Percentiles rank a stretch among this genome's conserved stretches.
phyloP scores from a whole-genome alignment of 2,888 invertebrate genomes.

The Apamea sordens region DNA sequence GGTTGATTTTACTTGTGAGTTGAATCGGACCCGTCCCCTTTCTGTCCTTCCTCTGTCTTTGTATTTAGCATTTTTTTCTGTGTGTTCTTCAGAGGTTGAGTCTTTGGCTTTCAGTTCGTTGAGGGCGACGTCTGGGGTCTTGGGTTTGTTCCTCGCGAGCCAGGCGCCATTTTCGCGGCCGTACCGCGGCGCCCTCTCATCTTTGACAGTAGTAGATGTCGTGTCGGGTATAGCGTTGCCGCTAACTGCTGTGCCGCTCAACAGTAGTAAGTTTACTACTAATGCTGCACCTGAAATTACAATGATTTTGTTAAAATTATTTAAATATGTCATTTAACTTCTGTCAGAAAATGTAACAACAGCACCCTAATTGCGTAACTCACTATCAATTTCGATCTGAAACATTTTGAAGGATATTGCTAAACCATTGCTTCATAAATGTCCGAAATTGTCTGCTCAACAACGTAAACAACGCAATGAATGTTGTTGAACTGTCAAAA shows the following conservation, averaged over 20 bases:
- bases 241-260: conserved; percentile 81
- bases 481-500: not conserved
- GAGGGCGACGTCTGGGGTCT: conserved; percentile 80
- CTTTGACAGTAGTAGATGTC: conserved; percentile 76
- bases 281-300: conserved; percentile 86
- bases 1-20: conserved; percentile 75
- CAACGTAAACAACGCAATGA: not conserved
- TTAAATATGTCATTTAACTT: not conserved
- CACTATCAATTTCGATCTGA: not conserved
- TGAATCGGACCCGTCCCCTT: conserved; percentile 84
- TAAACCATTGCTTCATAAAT: not conserved
- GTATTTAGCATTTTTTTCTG: conserved; percentile 87
- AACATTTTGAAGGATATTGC: not conserved
- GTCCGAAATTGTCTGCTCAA: not conserved
- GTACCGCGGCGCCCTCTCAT: conserved; percentile 76
- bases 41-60: conserved; percentile 85
- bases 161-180: conserved; percentile 73
- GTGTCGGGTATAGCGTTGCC: conserved; percentile 82
- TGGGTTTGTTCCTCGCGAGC: conserved; percentile 76
- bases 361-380: not conserved
- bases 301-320: not conserved
- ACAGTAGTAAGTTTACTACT: conserved; percentile 86
- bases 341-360: not conserved
- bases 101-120: conserved; percentile 86
- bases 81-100: conserved; percentile 83